phyloP scores from a whole-genome alignment of 2,888 invertebrate genomes.

The Plagodis pulveraria region DNA sequence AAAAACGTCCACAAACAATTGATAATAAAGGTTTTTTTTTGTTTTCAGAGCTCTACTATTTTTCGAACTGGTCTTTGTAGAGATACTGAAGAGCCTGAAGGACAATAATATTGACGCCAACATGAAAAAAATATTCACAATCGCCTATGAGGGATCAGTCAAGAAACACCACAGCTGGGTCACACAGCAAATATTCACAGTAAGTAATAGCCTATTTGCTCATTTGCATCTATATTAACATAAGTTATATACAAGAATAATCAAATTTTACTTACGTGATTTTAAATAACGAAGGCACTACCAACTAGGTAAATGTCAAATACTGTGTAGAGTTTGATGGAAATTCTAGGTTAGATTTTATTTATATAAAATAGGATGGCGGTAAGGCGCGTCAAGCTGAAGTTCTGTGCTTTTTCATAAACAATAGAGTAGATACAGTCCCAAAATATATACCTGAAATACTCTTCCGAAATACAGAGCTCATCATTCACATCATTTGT shows the following conservation, averaged over 20 bases:
- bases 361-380: no score
- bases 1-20: no score
- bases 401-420: no score
- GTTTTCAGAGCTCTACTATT: slow-evolving; percentile 86
- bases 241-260: background rate
- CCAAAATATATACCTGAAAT: no score
- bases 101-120: slow-evolving; percentile 77
- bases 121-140: slow-evolving; percentile 86
- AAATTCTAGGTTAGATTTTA: no score
- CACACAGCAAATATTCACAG: slow-evolving; percentile 89
- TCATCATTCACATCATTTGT: no score
- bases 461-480: no score
- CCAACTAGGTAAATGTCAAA: no score
- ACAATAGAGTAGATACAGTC: no score
- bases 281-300: background rate
- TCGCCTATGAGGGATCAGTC: slow-evolving; percentile 89
- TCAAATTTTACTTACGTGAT: background rate
- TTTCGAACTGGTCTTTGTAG: slow-evolving; percentile 84
- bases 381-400: no score
- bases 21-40: background rate
- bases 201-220: slow-evolving; percentile 62
- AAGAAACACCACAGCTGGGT: slow-evolving; percentile 91
- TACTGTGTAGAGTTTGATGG: no score
- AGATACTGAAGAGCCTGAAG: slow-evolving; percentile 79
- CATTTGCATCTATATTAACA: background rate